phyloP scores from a whole-genome alignment of 2,797 vertebrate species.

The Champsocephalus gunnari region DNA sequence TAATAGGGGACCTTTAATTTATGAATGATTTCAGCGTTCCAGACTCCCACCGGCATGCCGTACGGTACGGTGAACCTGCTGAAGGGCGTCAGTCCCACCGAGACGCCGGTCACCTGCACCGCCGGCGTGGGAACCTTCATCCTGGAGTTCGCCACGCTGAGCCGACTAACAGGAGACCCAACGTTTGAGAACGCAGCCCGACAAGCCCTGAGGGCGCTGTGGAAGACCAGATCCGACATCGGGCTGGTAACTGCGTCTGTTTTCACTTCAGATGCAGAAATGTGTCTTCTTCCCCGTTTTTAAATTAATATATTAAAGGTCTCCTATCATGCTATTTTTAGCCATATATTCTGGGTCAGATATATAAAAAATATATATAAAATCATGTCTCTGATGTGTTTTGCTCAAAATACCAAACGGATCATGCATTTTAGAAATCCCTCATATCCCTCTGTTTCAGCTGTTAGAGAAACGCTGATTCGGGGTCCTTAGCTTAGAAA shows the following conservation, averaged over 20 bases:
- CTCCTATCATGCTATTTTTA: no score
- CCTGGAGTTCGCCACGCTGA: constrained; percentile 94
- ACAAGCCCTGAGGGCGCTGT: constrained; percentile 89
- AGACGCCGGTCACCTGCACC: constrained; percentile 96
- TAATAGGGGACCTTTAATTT: neutral
- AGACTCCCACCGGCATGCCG: constrained; percentile 95
- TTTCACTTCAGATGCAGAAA: no score
- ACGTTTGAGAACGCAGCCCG: constrained; percentile 90
- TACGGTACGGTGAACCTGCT: constrained; percentile 97
- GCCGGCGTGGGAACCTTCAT: constrained; percentile 97
- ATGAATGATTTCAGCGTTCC: constrained; percentile 86
- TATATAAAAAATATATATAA: no score
- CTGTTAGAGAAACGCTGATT: no score
- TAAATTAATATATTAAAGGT: no score
- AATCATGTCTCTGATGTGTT: no score
- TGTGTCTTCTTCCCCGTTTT: no score
- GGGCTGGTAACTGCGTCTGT: constrained; percentile 88
- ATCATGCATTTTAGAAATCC: no score
- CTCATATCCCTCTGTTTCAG: no score
- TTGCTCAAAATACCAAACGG: no score
- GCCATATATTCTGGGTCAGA: no score
- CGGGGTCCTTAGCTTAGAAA: no score
- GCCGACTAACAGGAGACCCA: constrained; percentile 92
- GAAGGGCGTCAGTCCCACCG: constrained; percentile 91
- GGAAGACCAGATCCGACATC: constrained; percentile 94